phyloP scores from a whole-genome alignment of 2,888 invertebrate species.

The Cylindroiulus punctatus region DNA sequence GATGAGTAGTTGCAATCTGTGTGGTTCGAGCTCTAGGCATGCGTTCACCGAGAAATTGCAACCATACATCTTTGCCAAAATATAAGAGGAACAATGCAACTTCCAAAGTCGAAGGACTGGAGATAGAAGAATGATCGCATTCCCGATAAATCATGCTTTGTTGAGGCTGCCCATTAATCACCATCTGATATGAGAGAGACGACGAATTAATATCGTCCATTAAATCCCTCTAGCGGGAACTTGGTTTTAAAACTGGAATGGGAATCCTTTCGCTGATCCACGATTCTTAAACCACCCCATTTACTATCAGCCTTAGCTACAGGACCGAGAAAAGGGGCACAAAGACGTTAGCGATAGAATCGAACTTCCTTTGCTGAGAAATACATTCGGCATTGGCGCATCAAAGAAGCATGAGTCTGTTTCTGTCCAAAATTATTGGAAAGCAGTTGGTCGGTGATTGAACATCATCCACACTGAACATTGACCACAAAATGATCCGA shows the following conservation, averaged over 20 bases:
- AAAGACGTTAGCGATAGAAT: neutral
- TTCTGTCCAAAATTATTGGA: no score
- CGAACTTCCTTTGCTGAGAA: neutral
- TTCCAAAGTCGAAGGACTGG: neutral
- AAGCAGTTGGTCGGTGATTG: no score
- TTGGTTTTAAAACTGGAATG: neutral
- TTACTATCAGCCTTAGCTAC: neutral
- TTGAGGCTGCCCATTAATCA: conserved; percentile 53
- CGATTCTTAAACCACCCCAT: neutral
- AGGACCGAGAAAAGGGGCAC: neutral
- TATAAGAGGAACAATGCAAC: conserved; percentile 46
- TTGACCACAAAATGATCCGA: no score
- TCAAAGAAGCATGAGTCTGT: no score
- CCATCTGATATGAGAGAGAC: conserved; percentile 43
- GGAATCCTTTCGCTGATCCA: neutral
- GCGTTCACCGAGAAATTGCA: conserved; percentile 47
- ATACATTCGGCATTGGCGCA: neutral
- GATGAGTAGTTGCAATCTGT: conserved; percentile 28
- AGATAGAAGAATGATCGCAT: conserved; percentile 25
- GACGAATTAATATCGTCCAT: conserved; percentile 52
- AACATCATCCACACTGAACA: no score
- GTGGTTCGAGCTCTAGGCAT: neutral
- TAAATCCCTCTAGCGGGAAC: conserved; percentile 31
- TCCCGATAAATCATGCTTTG: conserved; percentile 55
- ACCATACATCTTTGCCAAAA: conserved; percentile 47